Evolutionary conservation across 2,113 vertebrate species (phyloP), one percentile per base, ranked within the genome.

Genomic region (Cichladusa arquata): DNA sequence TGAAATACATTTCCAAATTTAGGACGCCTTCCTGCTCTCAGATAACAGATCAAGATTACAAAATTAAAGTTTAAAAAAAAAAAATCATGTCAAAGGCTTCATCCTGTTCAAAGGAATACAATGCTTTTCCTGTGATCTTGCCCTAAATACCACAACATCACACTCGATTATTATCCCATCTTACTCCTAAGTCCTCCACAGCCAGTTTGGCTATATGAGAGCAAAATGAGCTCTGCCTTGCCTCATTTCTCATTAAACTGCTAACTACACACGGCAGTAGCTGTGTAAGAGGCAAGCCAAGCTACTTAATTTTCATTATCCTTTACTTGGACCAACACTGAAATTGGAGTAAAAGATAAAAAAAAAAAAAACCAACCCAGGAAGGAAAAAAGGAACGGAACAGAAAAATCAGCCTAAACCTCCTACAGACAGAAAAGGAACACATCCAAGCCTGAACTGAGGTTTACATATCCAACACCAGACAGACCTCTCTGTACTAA

Each of bases 21-120:
- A 77, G 66, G 44, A 16, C 13, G 2, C 40, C 74, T 80, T 93
- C 82, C 71, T 88, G 67, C 54, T 77, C 7, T 54, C 38, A 90
- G 70, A 76, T 87, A 90, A 61, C 1, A 4, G 71, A 85, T 61
- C 3, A 3, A 82, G 87, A 95, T 73, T 62, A 92, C 53, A 72
- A 23, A 91, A 85, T 69, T 82, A 60, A 83, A 79, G 29, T 33
- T 51, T 3, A 31, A 54, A 69, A 74, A 64, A 74, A 64, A 36
- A 79, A n/a, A 26, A 51, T 44, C 54, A 88, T 1, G 6, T 65
- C 70, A 79, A 79, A 87, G n/a, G 54, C 70, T 89, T 50, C 62
- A 81, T 90, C 89, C 93, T 91, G 93, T 85, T 69, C 54, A 42
- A 56, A 89, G 57, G 45, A 93, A 95, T 58, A 96, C 89, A 95